Base-by-base conservation (phyloP, 2,113 vertebrate species). In the Notarius lentiginosus region DNA sequence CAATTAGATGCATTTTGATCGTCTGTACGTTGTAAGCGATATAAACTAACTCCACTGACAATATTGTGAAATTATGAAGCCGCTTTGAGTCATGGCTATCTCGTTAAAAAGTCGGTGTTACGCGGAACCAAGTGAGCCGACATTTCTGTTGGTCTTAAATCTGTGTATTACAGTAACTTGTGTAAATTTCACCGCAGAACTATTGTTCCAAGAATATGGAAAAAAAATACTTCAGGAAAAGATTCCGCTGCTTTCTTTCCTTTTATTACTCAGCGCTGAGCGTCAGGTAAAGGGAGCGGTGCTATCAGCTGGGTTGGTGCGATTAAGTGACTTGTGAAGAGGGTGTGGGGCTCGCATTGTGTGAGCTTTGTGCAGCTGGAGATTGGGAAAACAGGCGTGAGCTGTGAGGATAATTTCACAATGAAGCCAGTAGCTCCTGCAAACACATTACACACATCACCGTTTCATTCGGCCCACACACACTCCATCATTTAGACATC, bases 361-460 rank as follows among this genome's bases (percentile, higher is more conserved):
- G 81, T 82, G 66, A 63, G 79, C 79, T 73, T 80, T 72, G 70
- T 85, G 85, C 84, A 81, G 81, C 68, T 75, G 63, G 51, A 34
- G 76, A 81, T 83, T 89, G 79, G 81, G 86, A 91, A 90, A 86
- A 87, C 90, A 87, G 90, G 90, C 87, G 87, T 89, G 85, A 84
- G 55, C 79, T 75, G 5, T 68, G 63, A 79, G 86, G 82, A 90
- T 90, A 84, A 86, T 88, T 85, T 87, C 86, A 80, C 83, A 87
- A 87, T 61, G 87, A 77, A 82, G 24, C 8, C 49, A 58, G 86
- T 53, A 60, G 75, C 84, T 20, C 55, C 9, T 18, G 66, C 77
- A 82, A 89, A 87, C 77, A 73, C 82, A 82, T 80, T 80, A 58
- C 79, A 87, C 76, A 79, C 81, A 84, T 84, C 85, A 84, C 12